Percentiles rank a stretch among this genome's conserved stretches.
These are phyloP conservation scores for Cyanocitta stelleri DNA, from an alignment of 2,113 vertebrate genomes.

Conservation along the genomic window DNA sequence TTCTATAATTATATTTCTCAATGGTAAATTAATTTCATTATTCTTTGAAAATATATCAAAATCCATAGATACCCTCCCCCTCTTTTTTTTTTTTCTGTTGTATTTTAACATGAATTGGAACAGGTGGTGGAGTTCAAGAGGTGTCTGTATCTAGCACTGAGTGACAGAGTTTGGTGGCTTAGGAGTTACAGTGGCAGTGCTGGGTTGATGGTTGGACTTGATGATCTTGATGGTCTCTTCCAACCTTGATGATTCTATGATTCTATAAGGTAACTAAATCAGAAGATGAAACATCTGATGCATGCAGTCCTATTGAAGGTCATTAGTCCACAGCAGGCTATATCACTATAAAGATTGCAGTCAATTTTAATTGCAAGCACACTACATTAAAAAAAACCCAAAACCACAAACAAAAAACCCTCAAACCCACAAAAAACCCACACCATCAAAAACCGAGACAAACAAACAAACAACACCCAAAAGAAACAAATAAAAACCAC, in stretches of 20 bases:
- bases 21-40: not conserved
- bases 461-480: not conserved
- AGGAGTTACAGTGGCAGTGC: not conserved
- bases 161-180: not conserved
- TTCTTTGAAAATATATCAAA: not conserved
- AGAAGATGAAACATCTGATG: not conserved
- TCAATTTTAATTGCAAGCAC: not conserved
- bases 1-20: not conserved
- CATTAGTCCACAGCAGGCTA: not conserved
- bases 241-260: not conserved
- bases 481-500: not conserved
- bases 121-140: no score
- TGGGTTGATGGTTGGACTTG: not conserved
- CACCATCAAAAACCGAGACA: not conserved
- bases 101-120: not conserved
- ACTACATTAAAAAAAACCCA: not conserved
- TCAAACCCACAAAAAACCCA: no score
- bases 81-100: not conserved
- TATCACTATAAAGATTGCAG: not conserved
- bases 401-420: not conserved
- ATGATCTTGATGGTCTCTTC: not conserved
- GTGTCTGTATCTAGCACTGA: not conserved
- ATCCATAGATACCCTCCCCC: no score
- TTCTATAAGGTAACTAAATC: not conserved
- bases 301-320: not conserved